Evolutionary conservation across 2,113 vertebrate genomes (phyloP).

Genomic region (Antechinus stuartii): DNA sequence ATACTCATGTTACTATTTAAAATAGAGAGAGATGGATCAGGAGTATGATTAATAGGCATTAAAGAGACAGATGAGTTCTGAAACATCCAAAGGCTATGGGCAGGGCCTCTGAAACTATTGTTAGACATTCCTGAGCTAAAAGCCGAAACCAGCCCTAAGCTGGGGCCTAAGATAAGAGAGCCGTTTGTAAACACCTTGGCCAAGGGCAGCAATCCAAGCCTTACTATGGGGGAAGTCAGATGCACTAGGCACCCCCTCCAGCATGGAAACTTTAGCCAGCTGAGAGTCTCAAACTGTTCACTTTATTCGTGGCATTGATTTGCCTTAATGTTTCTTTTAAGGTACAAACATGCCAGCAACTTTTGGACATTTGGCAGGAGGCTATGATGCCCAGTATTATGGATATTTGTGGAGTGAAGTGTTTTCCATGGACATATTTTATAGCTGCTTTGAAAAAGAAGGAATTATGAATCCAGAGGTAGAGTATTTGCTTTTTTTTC

Average conservation of each 20-base stretch:
- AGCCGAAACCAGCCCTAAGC: constrained; percentile 61
- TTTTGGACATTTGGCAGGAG: constrained; percentile 92
- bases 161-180: constrained; percentile 35
- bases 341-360: constrained; percentile 90
- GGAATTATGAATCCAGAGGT: constrained; percentile 96
- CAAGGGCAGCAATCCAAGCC: not conserved
- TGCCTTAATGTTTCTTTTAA: constrained; percentile 75
- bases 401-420: constrained; percentile 98
- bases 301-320: constrained; percentile 48
- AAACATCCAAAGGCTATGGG: constrained; percentile 52
- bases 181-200: constrained; percentile 60
- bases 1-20: not conserved
- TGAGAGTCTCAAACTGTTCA: constrained; percentile 19
- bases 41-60: constrained; percentile 11
- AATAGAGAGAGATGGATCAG: constrained; percentile 33
- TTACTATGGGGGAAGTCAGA: constrained; percentile 11
- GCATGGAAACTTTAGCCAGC: constrained; percentile 35
- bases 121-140: constrained; percentile 53
- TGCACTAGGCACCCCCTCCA: constrained; percentile 1
- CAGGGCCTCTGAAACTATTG: constrained; percentile 62
- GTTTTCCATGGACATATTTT: constrained; percentile 96
- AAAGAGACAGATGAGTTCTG: not conserved
- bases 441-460: constrained; percentile 93
- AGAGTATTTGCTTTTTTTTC: constrained; percentile 38
- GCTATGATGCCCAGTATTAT: constrained; percentile 96